Base-by-base conservation (phyloP, 2,113 vertebrate genomes). In the Pipra filicauda region DNA sequence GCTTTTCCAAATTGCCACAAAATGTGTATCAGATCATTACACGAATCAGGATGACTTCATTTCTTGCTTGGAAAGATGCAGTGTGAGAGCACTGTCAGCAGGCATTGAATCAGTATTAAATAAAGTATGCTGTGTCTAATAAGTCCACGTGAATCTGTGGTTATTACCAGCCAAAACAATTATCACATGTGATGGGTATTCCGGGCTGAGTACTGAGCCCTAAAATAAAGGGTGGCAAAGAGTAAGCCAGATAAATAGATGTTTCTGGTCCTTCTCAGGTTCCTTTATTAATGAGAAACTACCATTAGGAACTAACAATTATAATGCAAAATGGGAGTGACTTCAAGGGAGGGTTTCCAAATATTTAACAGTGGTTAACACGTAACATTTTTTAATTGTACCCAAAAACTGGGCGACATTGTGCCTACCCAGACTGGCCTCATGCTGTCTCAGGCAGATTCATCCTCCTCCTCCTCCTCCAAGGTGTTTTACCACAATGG, bases 41-140 rank as follows among this genome's bases (percentile, higher is more conserved):
- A 67, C 59, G 79, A 81, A 86, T 96, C 69, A 57, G 1, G 8
- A n/a, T 85, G 79, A 94, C 85, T 72, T 96, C 54, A 85, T 88
- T 94, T 88, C 43, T 91, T 90, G 39, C 89, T 97, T 93, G 41
- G 65, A 81, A 61, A 74, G 49, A 72, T 22, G 76, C 28, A 52
- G 30, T 64, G 49, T n/a, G 61, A 84, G 44, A 93, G 52, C 41
- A 30, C 72, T 93, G 92, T 90, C 90, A 91, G 83, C 83, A 49
- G 69, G 61, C 92, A 92, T 94, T 90, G 69, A 65, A 81, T 2
- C 62, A 57, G 80, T 72, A 71, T 93, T 92, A 93, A 92, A 86
- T 93, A 83, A 84, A 94, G 69, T 77, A 78, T 69, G 35, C 61
- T 84, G 57, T 74, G 33, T 92, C 61, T 67, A 84, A 35, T 88